Evolutionary conservation across 2,888 invertebrate species (phyloP), one percentile per base, ranked within the genome.

Genomic region (Conus canariensis): DNA sequence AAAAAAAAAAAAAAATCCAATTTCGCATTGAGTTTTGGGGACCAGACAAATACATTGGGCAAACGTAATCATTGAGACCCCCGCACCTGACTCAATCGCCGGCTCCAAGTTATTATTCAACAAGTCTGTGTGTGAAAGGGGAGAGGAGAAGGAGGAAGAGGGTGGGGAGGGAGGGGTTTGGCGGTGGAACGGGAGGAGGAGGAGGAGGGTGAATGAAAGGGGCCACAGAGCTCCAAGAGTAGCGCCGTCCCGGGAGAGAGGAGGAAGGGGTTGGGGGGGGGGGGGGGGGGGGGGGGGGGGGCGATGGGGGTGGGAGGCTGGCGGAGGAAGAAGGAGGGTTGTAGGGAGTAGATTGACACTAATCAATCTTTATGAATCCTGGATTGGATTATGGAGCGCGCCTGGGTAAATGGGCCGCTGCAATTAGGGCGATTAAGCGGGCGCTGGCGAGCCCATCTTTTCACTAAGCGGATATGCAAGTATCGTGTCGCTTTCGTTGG

Each of bases 391-490:
- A 85, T 10, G 56, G 70, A 67, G n/a, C 67, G 64, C 16, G 89
- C n/a, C 89, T 83, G 67, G 77, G 83, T 59, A 83, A 89, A 83
- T 83, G 89, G 83, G 60, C 83, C 70, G 85, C 30, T 22, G 45
- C 89, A 89, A 89, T 89, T 89, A 89, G 83, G 89, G n/a, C 85
- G 85, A 85, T 85, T 85, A 85, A 58, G n/a, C 14, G 85, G 30
- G 19, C n/a, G 67, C 56, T 85, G 10, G 70, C 74, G 19, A 30
- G 82, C 80, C 88, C 82, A n/a, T 70, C 70, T 70, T 67, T n/a
- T 89, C 89, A 64, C 45, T 89, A 45, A 89, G 64, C 25, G 56
- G 89, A 64, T 67, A 22, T 80, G 80, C 56, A 70, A 77, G 77
- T 88, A 88, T 58, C 88, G 74, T 77, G 88, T 88, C 58, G 74